These are phyloP conservation scores for Macrobrachium rosenbergii DNA, from an alignment of 1,140 invertebrate species.

Conservation along the genomic window DNA sequence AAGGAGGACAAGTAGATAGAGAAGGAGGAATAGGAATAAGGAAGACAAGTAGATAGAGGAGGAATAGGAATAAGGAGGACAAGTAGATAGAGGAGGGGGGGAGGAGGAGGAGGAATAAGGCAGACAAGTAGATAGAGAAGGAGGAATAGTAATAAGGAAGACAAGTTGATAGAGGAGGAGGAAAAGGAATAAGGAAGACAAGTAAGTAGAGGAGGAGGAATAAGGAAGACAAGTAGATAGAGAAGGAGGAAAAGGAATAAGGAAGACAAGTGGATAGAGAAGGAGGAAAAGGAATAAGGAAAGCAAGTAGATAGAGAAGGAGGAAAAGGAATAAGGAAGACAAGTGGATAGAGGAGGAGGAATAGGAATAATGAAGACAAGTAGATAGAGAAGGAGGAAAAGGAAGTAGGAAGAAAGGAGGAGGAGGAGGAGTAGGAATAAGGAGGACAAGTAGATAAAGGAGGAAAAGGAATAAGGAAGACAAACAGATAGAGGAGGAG, in stretches of 20 bases:
- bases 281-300: too few relatives aligned
- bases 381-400: not conserved
- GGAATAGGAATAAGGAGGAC: not conserved
- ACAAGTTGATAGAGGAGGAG: too few relatives aligned
- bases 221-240: not conserved
- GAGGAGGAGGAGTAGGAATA: not conserved
- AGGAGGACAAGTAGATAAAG: too few relatives aligned
- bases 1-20: not conserved
- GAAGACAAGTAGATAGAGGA: not conserved
- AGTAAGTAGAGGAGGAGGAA: too few relatives aligned
- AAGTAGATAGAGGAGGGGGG: too few relatives aligned
- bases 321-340: not conserved
- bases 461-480: not conserved
- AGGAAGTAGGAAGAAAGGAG: too few relatives aligned
- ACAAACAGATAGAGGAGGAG: too few relatives aligned
- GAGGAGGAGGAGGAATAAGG: too few relatives aligned
- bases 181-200: too few relatives aligned
- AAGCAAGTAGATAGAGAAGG: too few relatives aligned
- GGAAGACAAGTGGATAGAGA: too few relatives aligned
- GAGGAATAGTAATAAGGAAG: not conserved
- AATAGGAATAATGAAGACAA: not conserved
- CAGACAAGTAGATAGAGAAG: too few relatives aligned
- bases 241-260: conserved; percentile 13
- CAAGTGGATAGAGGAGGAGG: not conserved
- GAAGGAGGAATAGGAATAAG: not conserved